Evolutionary conservation across 2,797 vertebrate species (phyloP), one percentile per base, ranked within the genome.

Genomic region (Sus cebifrons): DNA sequence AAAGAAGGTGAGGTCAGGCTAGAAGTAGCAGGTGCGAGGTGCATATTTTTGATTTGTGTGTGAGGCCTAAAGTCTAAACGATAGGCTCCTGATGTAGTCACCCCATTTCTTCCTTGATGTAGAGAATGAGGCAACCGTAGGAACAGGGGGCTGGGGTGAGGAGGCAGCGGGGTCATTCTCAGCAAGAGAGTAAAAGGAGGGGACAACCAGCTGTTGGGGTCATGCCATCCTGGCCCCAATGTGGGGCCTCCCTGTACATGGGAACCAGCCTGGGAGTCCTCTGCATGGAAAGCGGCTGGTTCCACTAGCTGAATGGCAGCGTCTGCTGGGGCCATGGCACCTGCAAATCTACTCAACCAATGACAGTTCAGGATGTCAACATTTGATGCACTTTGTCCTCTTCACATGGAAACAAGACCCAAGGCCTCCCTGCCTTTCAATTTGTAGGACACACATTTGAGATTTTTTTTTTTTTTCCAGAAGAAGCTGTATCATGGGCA

Each of bases 271-370:
- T 14, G 6, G 49, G 64, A 2, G 58, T 29, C 64, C 64, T 5
- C 0, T 4, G 2, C 0, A 7, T 17, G 15, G n/a, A 82, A n/a
- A 60, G 58, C 0, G 0, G 6, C 7, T 0, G 20, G 12, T 7
- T 15, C 36, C 11, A 52, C 17, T 12, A 1, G 6, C 40, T 52
- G 67, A 71, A 18, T n/a, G 56, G 18, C 44, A 23, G 13, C 11
- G 25, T 40, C n/a, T 7, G 1, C 58, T 4, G 0, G 36, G 36
- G 44, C 12, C 3, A 0, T 4, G 54, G 54, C 16, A 6, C 79
- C 52, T 40, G 6, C 15, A 4, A 20, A 17, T 16, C 68, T 62
- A 4, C 9, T 82, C 36, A 40, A 54, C 40, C 52, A 60, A 11
- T 4, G 36, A 17, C 60, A 21, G 1, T 67, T 12, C 36, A 29